Base-by-base conservation (phyloP, 1,140 invertebrate species). In the Nylanderia fulva region DNA sequence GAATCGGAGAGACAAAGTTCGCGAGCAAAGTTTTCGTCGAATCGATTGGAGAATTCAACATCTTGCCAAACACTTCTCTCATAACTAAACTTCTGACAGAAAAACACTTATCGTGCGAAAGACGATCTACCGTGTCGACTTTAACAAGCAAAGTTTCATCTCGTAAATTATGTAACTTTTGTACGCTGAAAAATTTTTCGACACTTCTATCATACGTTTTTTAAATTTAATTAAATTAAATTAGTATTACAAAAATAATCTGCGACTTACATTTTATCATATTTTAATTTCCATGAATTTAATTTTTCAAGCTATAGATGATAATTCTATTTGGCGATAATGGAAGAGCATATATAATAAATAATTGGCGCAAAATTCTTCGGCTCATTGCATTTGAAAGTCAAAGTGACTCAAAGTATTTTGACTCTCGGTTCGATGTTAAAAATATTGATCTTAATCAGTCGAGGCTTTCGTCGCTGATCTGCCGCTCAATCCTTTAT, bases 391-490 rank as follows among this genome's bases (percentile, higher is more conserved):
- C 11, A 72, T 36, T 33, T 11, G 6, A 72, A 72, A 56, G 24
- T 21, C 24, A 36, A 36, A 18, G 6, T 72, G 29, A 33, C 29
- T 18, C 6, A 2, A 13, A 72, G n/a, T 58, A 18, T 74, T 58
- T 74, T 15, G 52, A 72, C 52, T 33, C 45, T 42, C 45, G 64
- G 39, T 72, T 72, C n/a, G 29, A 45, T 42, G 42, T 60, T 66
- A 0, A n/a, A n/a, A n/a, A 33, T 33, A 33, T 33, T 15, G n/a
- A n/a, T 24, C 36, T 13, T 36, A 13, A 54, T 2, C 54, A 36
- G 36, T 68, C 63, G 42, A 79, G 29, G 61, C 76, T 79, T 79
- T 84, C 69, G 77, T 74, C 71, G 60, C 71, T 79, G 54, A 75
- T 52, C n/a, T 15, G 45, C 15, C 3, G 7, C 68, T 60, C 7